phyloP scores from a whole-genome alignment of 2,113 vertebrate genomes.

The Caranx melampygus region DNA sequence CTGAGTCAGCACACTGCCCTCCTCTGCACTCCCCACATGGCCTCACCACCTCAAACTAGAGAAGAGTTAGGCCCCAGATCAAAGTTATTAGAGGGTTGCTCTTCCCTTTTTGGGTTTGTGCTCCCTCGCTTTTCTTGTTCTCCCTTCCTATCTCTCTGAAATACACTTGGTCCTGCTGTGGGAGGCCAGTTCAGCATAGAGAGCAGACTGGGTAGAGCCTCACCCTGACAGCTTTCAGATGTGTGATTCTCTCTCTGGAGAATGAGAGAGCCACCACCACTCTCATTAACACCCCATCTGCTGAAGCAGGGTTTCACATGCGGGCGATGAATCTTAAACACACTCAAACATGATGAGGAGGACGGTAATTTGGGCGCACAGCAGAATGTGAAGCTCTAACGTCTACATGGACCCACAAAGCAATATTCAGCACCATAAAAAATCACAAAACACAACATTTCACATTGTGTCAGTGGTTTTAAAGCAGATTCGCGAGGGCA shows the following conservation, averaged over 20 bases:
- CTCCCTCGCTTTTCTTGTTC: slow-evolving; percentile 30
- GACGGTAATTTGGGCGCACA: slow-evolving; percentile 31
- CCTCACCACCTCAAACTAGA: slow-evolving; percentile 60
- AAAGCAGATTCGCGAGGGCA: not conserved
- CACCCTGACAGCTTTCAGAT: slow-evolving; percentile 62
- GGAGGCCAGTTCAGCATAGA: slow-evolving; percentile 41
- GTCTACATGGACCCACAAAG: slow-evolving; percentile 20
- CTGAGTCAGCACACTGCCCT: slow-evolving; percentile 63
- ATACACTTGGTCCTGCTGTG: slow-evolving; percentile 34
- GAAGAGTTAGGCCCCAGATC: slow-evolving; percentile 45
- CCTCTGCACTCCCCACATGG: slow-evolving; percentile 36
- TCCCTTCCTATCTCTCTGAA: slow-evolving; percentile 26
- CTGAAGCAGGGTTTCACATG: slow-evolving; percentile 30
- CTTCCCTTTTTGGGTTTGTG: slow-evolving; percentile 43
- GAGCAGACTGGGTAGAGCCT: slow-evolving; percentile 39
- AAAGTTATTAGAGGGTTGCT: slow-evolving; percentile 55
- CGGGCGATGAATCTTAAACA: slow-evolving; percentile 41
- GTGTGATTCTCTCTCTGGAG: slow-evolving; percentile 19
- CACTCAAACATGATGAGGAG: slow-evolving; percentile 37
- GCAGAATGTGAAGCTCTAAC: slow-evolving; percentile 27
- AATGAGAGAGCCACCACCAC: slow-evolving; percentile 23
- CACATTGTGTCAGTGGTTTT: slow-evolving; percentile 20
- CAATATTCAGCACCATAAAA: slow-evolving; percentile 29
- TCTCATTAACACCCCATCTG: slow-evolving; percentile 55
- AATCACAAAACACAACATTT: slow-evolving; percentile 24